Percentiles rank a stretch among this genome's conserved stretches.
These are phyloP conservation scores for Condylura cristata DNA, from an alignment of 2,113 vertebrate species.

Conservation along the genomic window DNA sequence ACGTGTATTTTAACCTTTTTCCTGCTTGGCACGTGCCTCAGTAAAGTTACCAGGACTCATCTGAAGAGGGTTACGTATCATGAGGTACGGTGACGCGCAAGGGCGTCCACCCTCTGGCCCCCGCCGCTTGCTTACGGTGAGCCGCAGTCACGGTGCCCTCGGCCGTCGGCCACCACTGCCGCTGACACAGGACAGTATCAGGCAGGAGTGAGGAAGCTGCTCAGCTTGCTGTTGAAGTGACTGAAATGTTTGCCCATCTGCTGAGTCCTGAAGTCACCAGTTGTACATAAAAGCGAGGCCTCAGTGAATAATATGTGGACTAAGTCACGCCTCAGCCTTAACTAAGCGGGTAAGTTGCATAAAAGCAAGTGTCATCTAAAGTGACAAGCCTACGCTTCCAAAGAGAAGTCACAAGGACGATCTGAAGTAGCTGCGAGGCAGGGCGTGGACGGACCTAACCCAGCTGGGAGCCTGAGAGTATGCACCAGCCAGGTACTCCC, in stretches of 20 bases:
- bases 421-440: neutral
- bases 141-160: constrained; percentile 35
- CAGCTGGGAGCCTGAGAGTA: too few species aligned
- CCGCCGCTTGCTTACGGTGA: constrained; percentile 1
- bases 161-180: constrained; percentile 32
- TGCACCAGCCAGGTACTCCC: too few species aligned
- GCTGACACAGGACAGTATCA: constrained; percentile 26
- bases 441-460: neutral
- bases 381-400: neutral
- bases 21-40: neutral
- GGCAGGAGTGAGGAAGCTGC: constrained; percentile 27
- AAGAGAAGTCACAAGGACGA: constrained; percentile 8
- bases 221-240: neutral
- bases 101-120: neutral
- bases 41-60: constrained; percentile 1
- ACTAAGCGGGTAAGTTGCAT: neutral
- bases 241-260: constrained; percentile 68
- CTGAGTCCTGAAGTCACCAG: constrained; percentile 22
- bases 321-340: constrained; percentile 67
- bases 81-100: neutral
- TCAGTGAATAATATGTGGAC: constrained; percentile 43
- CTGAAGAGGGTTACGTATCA: constrained; percentile 38
- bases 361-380: constrained; percentile 31
- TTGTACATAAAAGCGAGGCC: neutral
- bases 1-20: neutral